Base-by-base conservation (phyloP, 2,797 vertebrate genomes). In the Pteronotus mesoamericanus region DNA sequence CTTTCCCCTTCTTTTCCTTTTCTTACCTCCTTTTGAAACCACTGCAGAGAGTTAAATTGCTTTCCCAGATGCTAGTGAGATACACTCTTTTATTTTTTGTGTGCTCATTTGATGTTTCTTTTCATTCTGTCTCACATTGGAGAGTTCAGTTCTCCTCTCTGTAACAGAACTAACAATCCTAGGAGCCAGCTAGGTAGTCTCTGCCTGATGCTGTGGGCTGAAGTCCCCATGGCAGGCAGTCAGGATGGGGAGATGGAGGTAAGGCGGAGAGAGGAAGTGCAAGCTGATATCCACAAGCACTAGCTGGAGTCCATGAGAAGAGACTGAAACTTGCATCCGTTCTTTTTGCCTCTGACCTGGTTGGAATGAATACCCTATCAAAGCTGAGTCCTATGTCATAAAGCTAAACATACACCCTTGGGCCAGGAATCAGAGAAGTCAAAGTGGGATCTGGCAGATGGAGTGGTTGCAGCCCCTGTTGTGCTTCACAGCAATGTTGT, bases 381-480 rank as follows among this genome's bases (percentile, higher is more conserved):
- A 87, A 46, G 26, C 6, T 34, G n/a, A 6, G 1, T 6, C 37
- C 26, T 75, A n/a, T 21, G 51, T 77, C 26, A 51, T 8, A 75
- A 59, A 92, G n/a, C 32, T 64, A 46, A 72, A 14, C 42, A 51
- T 8, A 29, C 0, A 48, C 19, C 21, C 26, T 64, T 44, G 34
- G 18, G 39, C 5, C 69, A 10, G 5, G 24, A 29, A 6, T n/a
- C 21, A 34, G 59, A 86, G 26, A 85, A 75, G 19, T 19, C 61
- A 21, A 44, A 64, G 79, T 6, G 64, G 15, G 1, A 37, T 5
- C 16, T n/a, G n/a, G 8, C 59, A 22, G 21, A 46, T 6, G 9
- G 12, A 39, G 26, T 15, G 37, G 14, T 14, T 6, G 8, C 2
- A 37, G n/a, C 18, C 12, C 5, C 2, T 24, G 22, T 0, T 55